Base-by-base conservation (phyloP, 2,888 invertebrate species). In the Ecliptopera silaceata region DNA sequence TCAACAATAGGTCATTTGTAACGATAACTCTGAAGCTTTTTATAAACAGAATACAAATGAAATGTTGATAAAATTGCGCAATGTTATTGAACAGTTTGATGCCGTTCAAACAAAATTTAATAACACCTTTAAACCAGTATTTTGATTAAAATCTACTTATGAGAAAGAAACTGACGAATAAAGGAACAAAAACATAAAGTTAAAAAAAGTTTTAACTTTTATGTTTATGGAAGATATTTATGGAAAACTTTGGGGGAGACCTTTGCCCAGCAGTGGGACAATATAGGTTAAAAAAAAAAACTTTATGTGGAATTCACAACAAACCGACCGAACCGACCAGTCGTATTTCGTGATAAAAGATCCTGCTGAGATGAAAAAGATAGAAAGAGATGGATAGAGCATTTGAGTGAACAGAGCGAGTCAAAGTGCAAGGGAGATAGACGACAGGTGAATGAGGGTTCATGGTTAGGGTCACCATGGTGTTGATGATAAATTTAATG, bases 361-460 rank as follows among this genome's bases (percentile, higher is more conserved):
- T 71, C 77, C 68, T 69, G 59, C 65, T 56, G 74, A 79, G 83
- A 83, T 79, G 72, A 74, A 69, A 74, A 71, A 63, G 74, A 72
- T 61, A 69, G 59, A 59, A 50, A 15, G 59, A 54, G 59, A 59
- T 42, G 13, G 42, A 31, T 31, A 6, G 62, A 61, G 55, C 54
- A 60, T 51, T 64, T 32, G 56, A 56, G 56, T 47, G 18, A 15
- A 36, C 15, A 36, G 31, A 56, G 29, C 56, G 45, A 17, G 39
- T 41, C 17, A 36, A 61, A 59, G 86, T 69, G 74, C 56, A 74
- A 88, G 75, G 52, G 80, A 77, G 86, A 84, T 22, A 69, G 79
- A 59, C 42, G 50, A 69, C 72, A 76, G 77, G 77, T 84, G 87
- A 86, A 86, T 84, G 88, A 85, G 85, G 86, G 88, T 86, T 85